Evolutionary conservation across 2,113 vertebrate species (phyloP).

Genomic region (Climacteris rufus): DNA sequence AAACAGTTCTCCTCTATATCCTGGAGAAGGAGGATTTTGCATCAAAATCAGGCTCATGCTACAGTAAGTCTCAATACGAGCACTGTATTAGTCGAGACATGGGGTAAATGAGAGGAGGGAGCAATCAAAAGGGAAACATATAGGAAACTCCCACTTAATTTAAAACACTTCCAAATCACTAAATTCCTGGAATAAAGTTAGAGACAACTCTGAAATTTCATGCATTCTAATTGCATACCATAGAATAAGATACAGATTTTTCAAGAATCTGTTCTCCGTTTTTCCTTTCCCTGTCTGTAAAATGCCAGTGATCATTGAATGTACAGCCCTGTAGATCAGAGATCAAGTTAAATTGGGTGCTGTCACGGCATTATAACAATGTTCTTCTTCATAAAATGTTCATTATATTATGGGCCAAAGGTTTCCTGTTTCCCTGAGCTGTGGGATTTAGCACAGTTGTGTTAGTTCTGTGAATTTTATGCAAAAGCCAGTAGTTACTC

Average conservation of each 20-base stretch:
- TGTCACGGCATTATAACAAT: neutral
- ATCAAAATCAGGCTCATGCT: constrained; percentile 31
- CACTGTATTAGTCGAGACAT: constrained; percentile 17
- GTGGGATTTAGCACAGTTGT: neutral
- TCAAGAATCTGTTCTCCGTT: neutral
- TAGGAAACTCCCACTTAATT: constrained; percentile 30
- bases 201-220: neutral
- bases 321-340: neutral
- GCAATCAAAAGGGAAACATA: constrained; percentile 1
- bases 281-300: neutral
- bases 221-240: neutral
- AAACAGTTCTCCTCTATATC: constrained; percentile 30
- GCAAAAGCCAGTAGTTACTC: neutral
- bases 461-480: neutral
- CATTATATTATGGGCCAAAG: neutral
- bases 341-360: neutral
- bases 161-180: neutral
- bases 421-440: neutral
- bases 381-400: neutral
- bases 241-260: neutral
- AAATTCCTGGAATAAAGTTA: neutral
- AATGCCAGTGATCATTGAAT: neutral
- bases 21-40: neutral
- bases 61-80: constrained; percentile 18
- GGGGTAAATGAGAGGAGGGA: neutral